phyloP scores from a whole-genome alignment of 2,888 invertebrate genomes.

The Drosophila fungiperda region DNA sequence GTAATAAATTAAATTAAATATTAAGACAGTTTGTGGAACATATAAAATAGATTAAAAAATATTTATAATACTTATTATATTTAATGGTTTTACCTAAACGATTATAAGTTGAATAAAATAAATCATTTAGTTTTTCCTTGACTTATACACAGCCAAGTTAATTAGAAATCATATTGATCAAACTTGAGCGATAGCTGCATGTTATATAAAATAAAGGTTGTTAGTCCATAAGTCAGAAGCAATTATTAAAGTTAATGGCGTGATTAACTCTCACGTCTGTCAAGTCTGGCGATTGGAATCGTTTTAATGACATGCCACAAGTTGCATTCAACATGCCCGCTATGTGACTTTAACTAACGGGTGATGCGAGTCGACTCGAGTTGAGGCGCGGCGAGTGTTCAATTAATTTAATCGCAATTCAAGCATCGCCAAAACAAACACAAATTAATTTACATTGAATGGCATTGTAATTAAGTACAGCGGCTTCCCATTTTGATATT shows the following conservation, averaged over 20 bases:
- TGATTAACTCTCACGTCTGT: conserved; percentile 22
- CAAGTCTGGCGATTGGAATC: conserved; percentile 31
- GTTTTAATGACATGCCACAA: conserved; percentile 25
- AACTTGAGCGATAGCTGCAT: neutral
- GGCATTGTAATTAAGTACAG: conserved; percentile 62
- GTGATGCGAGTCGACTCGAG: neutral
- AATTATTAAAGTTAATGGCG: conserved; percentile 8
- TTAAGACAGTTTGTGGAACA: neutral
- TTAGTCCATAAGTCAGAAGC: conserved; percentile 1
- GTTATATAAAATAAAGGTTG: conserved; percentile 1
- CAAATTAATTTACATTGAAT: conserved; percentile 73
- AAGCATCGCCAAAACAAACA: conserved; percentile 52
- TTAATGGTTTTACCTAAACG: neutral
- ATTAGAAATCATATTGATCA: neutral
- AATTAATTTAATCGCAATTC: conserved; percentile 70
- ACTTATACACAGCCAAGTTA: neutral
- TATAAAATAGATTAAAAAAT: neutral
- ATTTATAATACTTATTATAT: neutral
- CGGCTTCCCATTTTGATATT: conserved; percentile 65
- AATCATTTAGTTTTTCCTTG: neutral
- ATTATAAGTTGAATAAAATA: neutral
- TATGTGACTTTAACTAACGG: conserved; percentile 7
- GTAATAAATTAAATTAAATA: neutral
- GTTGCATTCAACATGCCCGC: conserved; percentile 15
- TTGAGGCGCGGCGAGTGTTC: conserved; percentile 22